Evolutionary conservation across 2,113 vertebrate genomes (phyloP), one percentile per base, ranked within the genome.

Genomic region (Hydropotes inermis): DNA sequence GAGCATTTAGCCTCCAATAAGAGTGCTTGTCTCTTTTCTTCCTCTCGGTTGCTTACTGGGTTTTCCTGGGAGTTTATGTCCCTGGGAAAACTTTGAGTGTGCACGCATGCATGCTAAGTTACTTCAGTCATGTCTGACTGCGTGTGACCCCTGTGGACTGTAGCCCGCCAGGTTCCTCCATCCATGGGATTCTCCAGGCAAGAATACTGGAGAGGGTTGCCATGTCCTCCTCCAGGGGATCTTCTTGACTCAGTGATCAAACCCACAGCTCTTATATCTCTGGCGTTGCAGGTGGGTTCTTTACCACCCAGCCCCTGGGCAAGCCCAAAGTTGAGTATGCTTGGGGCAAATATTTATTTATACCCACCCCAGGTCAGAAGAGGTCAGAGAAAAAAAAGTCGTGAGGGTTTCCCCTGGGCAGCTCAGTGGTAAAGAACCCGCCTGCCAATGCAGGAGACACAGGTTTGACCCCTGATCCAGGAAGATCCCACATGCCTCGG

Each of bases 281-380:
- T 0, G 0, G 10, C n/a, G 1, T 39, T 70, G 10, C 19, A 70
- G 19, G 19, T 70, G 67, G 10, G 19, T 70, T 39, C n/a, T 70
- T 39, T 23, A 39, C n/a, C 19, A 70, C 19, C 0, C 0, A 70
- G 10, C n/a, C 67, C 39, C 67, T 0, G 5, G 10, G 19, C 67
- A 70, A 70, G n/a, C 67, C n/a, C 4, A 27, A 17, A 3, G 2
- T 19, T 64, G 36, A 33, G 21, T 30, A 0, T 67, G 9, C 50
- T 33, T 70, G 16, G 28, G 33, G 28, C 25, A 54, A 28, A 10
- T 5, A 33, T 28, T 64, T 39, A 6, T 27, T 45, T 43, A 25
- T 58, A 4, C 9, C 23, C 19, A 33, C 7, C 23, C 1, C 1
- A 0, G 2, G 11, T 25, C 2, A 0, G 39, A 30, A 33, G 82